These are phyloP conservation scores for Rhizomys pruinosus DNA, from an alignment of 2,113 vertebrate genomes.

Conservation along the genomic window DNA sequence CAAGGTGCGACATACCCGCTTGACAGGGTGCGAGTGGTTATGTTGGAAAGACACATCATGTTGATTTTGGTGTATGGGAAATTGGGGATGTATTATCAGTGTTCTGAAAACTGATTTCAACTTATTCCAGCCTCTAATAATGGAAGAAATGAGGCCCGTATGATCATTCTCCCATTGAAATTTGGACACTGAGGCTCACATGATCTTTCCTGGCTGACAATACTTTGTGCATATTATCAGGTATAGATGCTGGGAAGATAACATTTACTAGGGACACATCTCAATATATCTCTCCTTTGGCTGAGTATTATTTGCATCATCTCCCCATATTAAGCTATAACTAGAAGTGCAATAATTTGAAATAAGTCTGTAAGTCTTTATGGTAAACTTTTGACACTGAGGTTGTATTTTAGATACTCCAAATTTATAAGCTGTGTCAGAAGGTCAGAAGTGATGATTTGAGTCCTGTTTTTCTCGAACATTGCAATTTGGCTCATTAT, in stretches of 20 bases:
- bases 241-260: not conserved
- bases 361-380: not conserved
- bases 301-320: not conserved
- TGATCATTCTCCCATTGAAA: not conserved
- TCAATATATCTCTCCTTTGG: too few relatives aligned
- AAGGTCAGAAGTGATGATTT: not conserved
- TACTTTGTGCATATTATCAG: not conserved
- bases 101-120: not conserved
- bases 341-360: not conserved
- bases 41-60: not conserved
- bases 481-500: not conserved
- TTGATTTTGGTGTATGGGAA: not conserved
- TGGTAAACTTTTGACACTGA: not conserved
- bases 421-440: not conserved
- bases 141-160: not conserved
- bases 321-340: not conserved
- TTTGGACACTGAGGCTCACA: not conserved
- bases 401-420: not conserved
- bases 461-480: not conserved
- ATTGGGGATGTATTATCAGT: not conserved
- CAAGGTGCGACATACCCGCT: not conserved
- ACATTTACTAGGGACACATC: not conserved
- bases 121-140: not conserved
- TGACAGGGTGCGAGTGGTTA: too few relatives aligned
- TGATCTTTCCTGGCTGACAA: not conserved